Conservation (phyloP, 1,140 invertebrate species). For the Reticulitermes speratus region DNA sequence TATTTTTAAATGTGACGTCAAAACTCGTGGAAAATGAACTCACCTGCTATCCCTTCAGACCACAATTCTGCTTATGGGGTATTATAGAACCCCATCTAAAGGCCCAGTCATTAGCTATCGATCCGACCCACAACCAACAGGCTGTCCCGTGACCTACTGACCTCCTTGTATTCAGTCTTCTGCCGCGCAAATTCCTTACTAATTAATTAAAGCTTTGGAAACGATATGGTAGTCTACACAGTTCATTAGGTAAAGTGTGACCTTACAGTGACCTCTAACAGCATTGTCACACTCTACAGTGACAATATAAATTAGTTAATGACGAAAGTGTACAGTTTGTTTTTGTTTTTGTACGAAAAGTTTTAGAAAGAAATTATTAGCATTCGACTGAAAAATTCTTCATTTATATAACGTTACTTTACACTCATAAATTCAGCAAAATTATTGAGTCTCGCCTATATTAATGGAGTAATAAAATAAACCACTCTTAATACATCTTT, state of each 20-base stretch:
- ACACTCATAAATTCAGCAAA: too few relatives aligned
- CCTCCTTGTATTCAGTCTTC: not conserved
- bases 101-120: not conserved
- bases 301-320: too few relatives aligned
- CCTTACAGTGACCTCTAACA: too few relatives aligned
- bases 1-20: not conserved
- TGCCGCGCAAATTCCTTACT: not conserved
- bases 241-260: too few relatives aligned
- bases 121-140: not conserved
- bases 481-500: not conserved
- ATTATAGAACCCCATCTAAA: not conserved
- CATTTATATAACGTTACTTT: too few relatives aligned
- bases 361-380: too few relatives aligned
- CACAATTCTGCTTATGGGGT: not conserved
- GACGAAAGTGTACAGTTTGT: too few relatives aligned
- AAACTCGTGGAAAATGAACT: not conserved
- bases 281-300: too few relatives aligned
- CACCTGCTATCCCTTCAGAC: not conserved
- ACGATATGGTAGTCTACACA: too few relatives aligned
- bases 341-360: too few relatives aligned
- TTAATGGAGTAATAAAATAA: not conserved
- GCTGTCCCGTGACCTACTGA: not conserved
- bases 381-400: too few relatives aligned
- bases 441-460: too few relatives aligned
- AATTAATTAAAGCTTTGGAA: not conserved